Conservation (phyloP, 2,113 vertebrate species). For the Catagonus wagneri region DNA sequence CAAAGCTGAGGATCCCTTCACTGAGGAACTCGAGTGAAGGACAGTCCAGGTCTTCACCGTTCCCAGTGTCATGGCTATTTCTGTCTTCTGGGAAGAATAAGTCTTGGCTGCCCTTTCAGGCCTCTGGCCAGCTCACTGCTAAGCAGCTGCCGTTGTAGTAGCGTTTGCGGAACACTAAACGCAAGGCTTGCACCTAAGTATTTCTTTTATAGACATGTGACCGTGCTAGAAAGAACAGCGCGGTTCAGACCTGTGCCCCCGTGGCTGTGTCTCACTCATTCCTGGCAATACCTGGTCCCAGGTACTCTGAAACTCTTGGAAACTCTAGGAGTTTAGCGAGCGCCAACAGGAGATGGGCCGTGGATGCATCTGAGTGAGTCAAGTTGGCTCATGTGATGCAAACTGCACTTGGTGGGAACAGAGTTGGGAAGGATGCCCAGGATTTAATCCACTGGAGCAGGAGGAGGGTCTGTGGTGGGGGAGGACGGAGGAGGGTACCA, state of each 20-base stretch:
- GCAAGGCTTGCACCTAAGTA: background rate
- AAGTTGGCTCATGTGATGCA: no score
- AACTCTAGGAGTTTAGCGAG: no score
- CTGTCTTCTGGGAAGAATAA: background rate
- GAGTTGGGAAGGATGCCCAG: background rate
- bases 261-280: fast-evolving
- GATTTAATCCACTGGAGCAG: fast-evolving
- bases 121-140: background rate
- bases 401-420: fast-evolving
- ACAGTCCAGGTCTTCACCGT: fast-evolving
- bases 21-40: background rate
- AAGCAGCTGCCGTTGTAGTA: background rate
- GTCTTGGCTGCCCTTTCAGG: background rate
- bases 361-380: background rate
- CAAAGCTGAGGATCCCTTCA: no score
- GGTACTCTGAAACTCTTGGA: fast-evolving
- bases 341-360: fast-evolving
- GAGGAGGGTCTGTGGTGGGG: fast-evolving
- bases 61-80: fast-evolving
- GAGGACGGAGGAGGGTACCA: fast-evolving
- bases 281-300: fast-evolving
- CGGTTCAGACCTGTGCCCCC: background rate
- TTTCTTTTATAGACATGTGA: background rate
- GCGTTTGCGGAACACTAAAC: background rate
- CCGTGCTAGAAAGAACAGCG: background rate